phyloP scores from a whole-genome alignment of 2,113 vertebrate genomes.

The Odocoileus virginianus region DNA sequence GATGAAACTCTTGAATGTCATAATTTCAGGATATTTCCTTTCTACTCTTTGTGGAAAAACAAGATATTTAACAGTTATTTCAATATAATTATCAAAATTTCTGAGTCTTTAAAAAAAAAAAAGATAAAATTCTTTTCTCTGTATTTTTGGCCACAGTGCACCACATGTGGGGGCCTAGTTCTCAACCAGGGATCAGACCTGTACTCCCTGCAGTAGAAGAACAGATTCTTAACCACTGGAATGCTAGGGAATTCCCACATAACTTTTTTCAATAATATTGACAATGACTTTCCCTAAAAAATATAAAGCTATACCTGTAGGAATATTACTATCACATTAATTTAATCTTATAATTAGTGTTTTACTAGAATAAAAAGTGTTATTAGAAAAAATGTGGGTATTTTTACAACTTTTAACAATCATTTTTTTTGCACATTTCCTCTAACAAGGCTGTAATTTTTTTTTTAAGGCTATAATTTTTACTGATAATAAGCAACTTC shows the following conservation, averaged over 20 bases:
- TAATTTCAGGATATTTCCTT: neutral
- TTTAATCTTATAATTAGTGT: neutral
- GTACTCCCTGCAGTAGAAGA: neutral
- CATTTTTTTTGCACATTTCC: neutral
- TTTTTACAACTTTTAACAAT: neutral
- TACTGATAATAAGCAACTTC: neutral
- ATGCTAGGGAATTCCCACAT: neutral
- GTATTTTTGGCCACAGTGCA: neutral
- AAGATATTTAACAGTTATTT: neutral
- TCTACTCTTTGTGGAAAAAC: neutral
- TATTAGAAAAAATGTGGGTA: neutral
- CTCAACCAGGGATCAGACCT: neutral
- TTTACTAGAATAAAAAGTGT: neutral
- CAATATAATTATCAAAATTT: neutral
- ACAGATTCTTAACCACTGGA: neutral
- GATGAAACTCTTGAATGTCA: neutral
- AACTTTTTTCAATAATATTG: neutral
- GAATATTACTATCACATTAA: neutral
- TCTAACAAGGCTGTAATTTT: neutral
- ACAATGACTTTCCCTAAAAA: neutral
- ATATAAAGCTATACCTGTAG: neutral
- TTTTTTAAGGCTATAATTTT: neutral
- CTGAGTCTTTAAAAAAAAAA: neutral
- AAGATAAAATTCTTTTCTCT: neutral
- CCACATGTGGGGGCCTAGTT: neutral